phyloP scores from a whole-genome alignment of 2,113 vertebrate genomes.

The Tychaedon coryphoeus region DNA sequence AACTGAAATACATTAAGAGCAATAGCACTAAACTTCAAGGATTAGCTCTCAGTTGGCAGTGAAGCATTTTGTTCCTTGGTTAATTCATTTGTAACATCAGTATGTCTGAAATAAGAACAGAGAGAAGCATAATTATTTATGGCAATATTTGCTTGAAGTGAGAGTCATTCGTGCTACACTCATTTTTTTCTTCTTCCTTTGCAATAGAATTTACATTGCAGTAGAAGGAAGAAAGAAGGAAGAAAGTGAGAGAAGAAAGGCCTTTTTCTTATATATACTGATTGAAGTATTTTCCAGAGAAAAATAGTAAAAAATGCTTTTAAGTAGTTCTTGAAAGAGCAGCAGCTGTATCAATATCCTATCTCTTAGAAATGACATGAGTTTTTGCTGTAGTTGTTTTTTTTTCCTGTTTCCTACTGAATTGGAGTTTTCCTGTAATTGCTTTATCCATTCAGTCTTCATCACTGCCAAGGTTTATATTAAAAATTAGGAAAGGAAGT shows the following conservation, averaged over 20 bases:
- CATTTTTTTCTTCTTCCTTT: not conserved
- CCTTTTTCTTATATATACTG: not conserved
- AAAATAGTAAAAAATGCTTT: conserved; percentile 17
- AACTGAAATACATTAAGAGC: not conserved
- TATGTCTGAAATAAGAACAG: conserved; percentile 44
- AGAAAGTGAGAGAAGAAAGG: conserved; percentile 16
- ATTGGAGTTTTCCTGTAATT: not conserved
- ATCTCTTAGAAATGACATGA: not conserved
- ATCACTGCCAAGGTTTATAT: not conserved
- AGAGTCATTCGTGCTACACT: conserved; percentile 11
- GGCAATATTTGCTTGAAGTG: conserved; percentile 50
- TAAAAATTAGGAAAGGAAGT: not conserved
- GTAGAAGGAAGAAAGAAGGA: conserved; percentile 8
- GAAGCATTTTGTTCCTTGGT: conserved; percentile 12
- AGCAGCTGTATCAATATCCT: not conserved
- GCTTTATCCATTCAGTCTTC: not conserved
- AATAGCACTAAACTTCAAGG: conserved; percentile 34
- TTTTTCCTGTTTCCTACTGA: not conserved
- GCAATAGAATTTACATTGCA: not conserved
- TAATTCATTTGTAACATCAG: conserved; percentile 39
- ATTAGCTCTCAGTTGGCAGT: not conserved
- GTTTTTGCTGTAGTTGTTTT: not conserved
- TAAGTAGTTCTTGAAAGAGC: conserved; percentile 18
- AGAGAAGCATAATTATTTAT: conserved; percentile 31
- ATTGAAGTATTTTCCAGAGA: conserved; percentile 19